These are phyloP conservation scores for Dicranocentrus wangi DNA, from an alignment of 2,888 invertebrate species.

Conservation along the genomic window DNA sequence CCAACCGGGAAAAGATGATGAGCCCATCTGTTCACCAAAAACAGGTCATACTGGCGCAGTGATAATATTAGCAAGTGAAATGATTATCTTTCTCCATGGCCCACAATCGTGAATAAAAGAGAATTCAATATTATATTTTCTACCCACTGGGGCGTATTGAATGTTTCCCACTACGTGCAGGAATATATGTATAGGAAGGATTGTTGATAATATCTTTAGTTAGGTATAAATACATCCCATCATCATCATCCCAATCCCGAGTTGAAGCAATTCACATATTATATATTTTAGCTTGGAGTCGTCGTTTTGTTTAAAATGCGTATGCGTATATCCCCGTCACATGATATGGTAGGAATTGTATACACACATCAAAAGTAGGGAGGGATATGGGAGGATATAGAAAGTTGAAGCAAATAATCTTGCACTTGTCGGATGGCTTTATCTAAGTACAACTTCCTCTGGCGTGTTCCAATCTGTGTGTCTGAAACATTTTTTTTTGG, in stretches of 20 bases:
- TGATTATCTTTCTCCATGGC: slow-evolving; percentile 24
- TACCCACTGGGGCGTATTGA: slow-evolving; percentile 31
- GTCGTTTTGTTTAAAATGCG: no score
- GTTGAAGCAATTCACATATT: no score
- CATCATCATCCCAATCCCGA: no score
- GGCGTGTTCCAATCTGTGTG: slow-evolving; percentile 16
- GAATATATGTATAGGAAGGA: no score
- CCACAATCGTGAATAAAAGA: slow-evolving; percentile 20
- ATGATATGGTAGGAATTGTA: no score
- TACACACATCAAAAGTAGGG: no score
- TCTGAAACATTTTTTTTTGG: background rate
- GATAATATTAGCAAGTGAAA: slow-evolving; percentile 34
- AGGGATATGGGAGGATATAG: no score
- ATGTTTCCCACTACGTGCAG: background rate
- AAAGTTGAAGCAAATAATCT: background rate
- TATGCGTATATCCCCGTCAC: no score
- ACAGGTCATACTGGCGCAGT: slow-evolving; percentile 29
- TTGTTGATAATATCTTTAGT: no score
- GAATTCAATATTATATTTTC: slow-evolving; percentile 6
- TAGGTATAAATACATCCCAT: no score
- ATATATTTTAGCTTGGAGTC: no score
- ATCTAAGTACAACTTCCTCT: slow-evolving; percentile 56
- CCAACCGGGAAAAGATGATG: slow-evolving; percentile 33
- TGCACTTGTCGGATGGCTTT: slow-evolving; percentile 59
- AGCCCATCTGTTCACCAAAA: slow-evolving; percentile 61